Evolutionary conservation across 2,888 invertebrate species (phyloP).

Genomic region (Scaptomyza tumidula): DNA sequence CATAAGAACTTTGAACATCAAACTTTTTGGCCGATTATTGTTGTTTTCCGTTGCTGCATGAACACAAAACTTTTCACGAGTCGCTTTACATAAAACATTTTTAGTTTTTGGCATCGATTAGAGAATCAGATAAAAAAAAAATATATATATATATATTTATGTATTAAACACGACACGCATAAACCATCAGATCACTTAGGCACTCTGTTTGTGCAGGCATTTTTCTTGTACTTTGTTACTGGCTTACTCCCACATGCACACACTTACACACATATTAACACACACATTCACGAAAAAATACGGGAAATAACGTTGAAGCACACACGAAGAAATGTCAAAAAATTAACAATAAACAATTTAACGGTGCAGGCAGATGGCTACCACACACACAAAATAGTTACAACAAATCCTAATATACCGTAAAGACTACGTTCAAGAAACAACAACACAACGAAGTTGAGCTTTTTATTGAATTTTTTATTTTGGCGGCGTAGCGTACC

Average conservation of each 20-base stretch:
- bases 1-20: constrained; percentile 60
- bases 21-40: constrained; percentile 47
- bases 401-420: constrained; percentile 20
- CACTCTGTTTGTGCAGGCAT: constrained; percentile 1
- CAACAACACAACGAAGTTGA: background rate
- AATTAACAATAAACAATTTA: constrained; percentile 17
- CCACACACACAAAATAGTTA: constrained; percentile 6
- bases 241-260: background rate
- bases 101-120: constrained; percentile 29
- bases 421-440: background rate
- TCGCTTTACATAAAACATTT: constrained; percentile 16
- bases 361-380: background rate
- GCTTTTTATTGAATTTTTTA: constrained; percentile 22
- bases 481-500: constrained; percentile 48
- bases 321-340: constrained; percentile 8
- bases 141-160: constrained; percentile 6
- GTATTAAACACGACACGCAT: constrained; percentile 36
- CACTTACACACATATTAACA: background rate
- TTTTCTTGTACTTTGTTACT: background rate
- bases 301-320: background rate
- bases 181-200: constrained; percentile 69
- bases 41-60: constrained; percentile 33
- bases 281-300: background rate
- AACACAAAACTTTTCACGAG: constrained; percentile 49
- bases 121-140: constrained; percentile 14